Evolutionary conservation across 2,888 invertebrate species (phyloP).

Genomic region (Stenchaetothrips biformis): DNA sequence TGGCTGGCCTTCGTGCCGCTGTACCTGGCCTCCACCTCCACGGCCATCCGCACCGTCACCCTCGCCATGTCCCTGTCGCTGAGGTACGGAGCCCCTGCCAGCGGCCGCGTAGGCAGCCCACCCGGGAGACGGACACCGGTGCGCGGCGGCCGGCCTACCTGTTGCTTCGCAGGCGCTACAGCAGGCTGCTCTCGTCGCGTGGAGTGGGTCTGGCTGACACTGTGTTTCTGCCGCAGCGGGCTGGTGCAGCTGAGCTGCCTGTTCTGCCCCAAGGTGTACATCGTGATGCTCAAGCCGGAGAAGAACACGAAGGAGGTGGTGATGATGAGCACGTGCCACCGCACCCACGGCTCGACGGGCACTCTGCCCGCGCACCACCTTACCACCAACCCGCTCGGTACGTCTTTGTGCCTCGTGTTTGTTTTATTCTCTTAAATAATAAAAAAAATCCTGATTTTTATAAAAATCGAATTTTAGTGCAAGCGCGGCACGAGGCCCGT

Average conservation of each 20-base stretch:
- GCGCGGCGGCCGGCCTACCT: neutral
- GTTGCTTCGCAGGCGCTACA: neutral
- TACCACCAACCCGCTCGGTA: conserved; percentile 10
- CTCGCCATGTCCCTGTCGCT: conserved; percentile 52
- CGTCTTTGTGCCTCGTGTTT: too few relatives aligned
- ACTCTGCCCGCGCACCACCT: conserved; percentile 13
- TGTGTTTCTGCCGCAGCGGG: conserved; percentile 42
- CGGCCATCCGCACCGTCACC: conserved; percentile 50
- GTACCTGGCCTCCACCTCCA: conserved; percentile 50
- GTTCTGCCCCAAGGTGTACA: conserved; percentile 54
- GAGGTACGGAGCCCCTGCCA: conserved; percentile 39
- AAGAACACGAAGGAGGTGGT: conserved; percentile 56
- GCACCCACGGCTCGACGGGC: neutral
- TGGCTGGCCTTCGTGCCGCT: conserved; percentile 56
- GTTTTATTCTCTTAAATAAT: too few relatives aligned
- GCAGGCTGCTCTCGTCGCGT: too few relatives aligned
- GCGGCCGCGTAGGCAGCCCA: neutral
- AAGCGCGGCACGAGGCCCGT: neutral
- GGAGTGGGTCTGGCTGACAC: too few relatives aligned
- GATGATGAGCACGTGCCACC: conserved; percentile 43
- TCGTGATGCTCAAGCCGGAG: conserved; percentile 53
- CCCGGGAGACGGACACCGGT: neutral
- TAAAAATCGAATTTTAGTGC: neutral
- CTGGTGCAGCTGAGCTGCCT: conserved; percentile 52
- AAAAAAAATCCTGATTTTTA: too few relatives aligned